Conservation (phyloP, 2,113 vertebrate genomes). For the Scomber colias region DNA sequence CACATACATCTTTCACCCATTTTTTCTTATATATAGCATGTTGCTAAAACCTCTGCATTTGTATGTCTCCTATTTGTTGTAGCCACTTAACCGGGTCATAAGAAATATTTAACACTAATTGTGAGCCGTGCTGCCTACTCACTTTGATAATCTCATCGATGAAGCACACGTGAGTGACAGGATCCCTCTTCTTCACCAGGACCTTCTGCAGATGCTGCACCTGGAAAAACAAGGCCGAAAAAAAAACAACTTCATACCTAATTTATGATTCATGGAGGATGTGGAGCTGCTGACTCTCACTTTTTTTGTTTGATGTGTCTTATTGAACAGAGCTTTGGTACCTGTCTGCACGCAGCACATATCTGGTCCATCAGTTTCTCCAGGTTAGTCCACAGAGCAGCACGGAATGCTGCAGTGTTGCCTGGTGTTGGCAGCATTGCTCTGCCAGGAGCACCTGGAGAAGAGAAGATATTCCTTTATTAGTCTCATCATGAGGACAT, state of each 20-base stretch:
- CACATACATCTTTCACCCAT: no score
- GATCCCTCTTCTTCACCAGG: constrained; percentile 95
- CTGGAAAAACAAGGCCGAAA: constrained; percentile 72
- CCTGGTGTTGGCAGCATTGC: constrained; percentile 95
- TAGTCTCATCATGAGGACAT: no score
- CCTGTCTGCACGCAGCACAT: constrained; percentile 90
- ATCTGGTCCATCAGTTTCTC: constrained; percentile 99
- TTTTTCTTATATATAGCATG: no score
- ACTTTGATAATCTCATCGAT: constrained; percentile 98
- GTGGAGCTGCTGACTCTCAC: background rate
- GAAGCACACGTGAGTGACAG: constrained; percentile 96
- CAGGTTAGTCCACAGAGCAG: constrained; percentile 97
- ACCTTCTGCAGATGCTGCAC: constrained; percentile 98
- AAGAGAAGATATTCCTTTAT: no score
- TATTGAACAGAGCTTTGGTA: constrained; percentile 5
- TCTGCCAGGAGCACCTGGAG: constrained; percentile 91
- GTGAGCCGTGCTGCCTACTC: constrained; percentile 42
- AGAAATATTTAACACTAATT: background rate
- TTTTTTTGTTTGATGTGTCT: background rate
- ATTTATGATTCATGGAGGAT: background rate
- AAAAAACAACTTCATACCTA: background rate
- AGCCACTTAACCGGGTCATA: background rate
- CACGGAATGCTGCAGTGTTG: constrained; percentile 94
- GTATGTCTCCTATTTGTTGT: no score
- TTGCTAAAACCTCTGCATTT: no score